These are phyloP conservation scores for Arenaria interpres DNA, from an alignment of 2,113 vertebrate species.

Conservation along the genomic window DNA sequence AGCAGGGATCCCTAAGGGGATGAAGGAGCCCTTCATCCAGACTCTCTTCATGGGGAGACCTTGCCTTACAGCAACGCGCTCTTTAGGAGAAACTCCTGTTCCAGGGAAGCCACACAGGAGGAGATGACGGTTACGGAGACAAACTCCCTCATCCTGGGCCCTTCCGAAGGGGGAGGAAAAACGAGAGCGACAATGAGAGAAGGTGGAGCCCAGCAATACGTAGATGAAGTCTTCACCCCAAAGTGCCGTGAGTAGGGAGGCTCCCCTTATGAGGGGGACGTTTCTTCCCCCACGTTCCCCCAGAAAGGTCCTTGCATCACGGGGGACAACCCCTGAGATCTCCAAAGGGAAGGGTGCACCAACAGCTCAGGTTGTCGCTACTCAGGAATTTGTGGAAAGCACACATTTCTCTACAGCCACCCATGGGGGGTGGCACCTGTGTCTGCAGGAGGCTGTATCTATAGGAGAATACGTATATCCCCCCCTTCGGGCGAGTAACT, in stretches of 20 bases:
- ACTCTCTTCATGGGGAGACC: background rate
- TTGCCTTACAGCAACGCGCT: rapidly evolving
- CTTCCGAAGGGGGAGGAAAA: background rate
- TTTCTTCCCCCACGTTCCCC: background rate
- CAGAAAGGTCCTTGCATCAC: background rate
- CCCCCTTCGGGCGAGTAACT: too few species aligned
- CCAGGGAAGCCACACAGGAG: background rate
- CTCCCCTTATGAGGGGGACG: background rate
- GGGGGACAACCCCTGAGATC: background rate
- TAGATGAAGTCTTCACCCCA: background rate
- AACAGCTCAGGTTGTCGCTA: background rate
- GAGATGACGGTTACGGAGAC: rapidly evolving
- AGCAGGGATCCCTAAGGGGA: background rate
- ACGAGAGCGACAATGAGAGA: rapidly evolving
- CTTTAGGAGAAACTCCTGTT: background rate
- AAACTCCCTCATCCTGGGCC: rapidly evolving
- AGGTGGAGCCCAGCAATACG: rapidly evolving
- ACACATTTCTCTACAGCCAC: rapidly evolving
- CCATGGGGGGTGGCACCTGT: rapidly evolving
- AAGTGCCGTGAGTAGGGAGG: rapidly evolving
- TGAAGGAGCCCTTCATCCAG: background rate
- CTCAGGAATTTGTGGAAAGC: background rate
- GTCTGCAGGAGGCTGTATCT: too few species aligned
- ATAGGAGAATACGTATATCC: background rate
- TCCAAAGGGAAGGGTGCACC: background rate